These are phyloP conservation scores for Platorchestia sp. DNA, from an alignment of 1,140 invertebrate species.

Conservation along the genomic window DNA sequence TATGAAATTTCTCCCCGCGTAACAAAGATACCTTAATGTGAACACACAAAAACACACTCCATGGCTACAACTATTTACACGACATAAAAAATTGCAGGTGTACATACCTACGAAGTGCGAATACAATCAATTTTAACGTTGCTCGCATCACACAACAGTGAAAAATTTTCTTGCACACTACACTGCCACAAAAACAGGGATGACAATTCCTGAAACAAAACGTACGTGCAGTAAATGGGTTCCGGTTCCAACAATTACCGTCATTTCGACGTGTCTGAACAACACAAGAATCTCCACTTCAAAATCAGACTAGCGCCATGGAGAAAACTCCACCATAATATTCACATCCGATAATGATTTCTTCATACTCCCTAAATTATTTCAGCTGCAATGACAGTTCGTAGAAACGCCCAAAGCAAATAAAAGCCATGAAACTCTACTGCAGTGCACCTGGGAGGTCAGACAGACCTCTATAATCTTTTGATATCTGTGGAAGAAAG, in stretches of 20 bases:
- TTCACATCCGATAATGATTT: neutral
- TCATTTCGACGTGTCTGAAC: neutral
- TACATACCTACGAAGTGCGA: neutral
- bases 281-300: neutral
- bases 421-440: neutral
- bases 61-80: neutral
- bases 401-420: neutral
- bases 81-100: neutral
- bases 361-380: neutral
- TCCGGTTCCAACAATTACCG: neutral
- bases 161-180: neutral
- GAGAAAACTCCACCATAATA: neutral
- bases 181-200: neutral
- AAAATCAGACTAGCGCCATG: neutral
- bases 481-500: neutral
- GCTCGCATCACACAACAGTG: neutral
- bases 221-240: neutral
- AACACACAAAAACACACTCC: neutral
- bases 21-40: neutral
- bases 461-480: neutral
- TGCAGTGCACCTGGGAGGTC: neutral
- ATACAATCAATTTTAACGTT: neutral
- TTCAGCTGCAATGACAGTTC: neutral
- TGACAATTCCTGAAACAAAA: neutral
- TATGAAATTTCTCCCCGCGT: neutral